Evolutionary conservation across 2,888 invertebrate species (phyloP), one percentile per base, ranked within the genome.

Genomic region (Acanthosoma haemorrhoidale): DNA sequence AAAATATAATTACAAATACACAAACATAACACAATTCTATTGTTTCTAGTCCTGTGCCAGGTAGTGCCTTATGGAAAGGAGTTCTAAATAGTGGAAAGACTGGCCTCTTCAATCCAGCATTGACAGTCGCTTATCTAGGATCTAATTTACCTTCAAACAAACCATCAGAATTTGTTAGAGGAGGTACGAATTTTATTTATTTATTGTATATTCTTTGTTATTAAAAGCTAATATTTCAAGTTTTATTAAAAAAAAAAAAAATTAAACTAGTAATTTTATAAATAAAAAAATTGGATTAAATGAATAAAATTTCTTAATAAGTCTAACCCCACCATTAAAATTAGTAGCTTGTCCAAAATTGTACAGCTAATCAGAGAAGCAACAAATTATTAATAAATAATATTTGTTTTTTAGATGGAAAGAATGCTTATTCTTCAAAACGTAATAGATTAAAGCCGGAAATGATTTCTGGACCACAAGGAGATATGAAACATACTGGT

Each of bases 381-480:
- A n/a, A n/a, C n/a, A n/a, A n/a, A n/a, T n/a, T n/a, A n/a, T n/a
- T n/a, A n/a, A n/a, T n/a, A n/a, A n/a, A n/a, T n/a, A n/a, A n/a
- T n/a, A n/a, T n/a, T n/a, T n/a, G n/a, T 68, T 16, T 70, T 71
- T 8, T 73, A 79, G 88, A 87, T 77, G 85, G 86, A 0, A 86
- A 88, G 76, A 87, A 86, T 72, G 83, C 84, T 0, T 84, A 83
- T 73, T 81, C 82, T 0, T 81, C 81, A 1, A 78, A 80, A 69
- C 77, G 82, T 8, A 77, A 82, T 71, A 79, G 85, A 75, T 83
- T 95, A 69, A 86, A 91, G 71, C 88, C 92, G 8, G 92, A 91
- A 79, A 94, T 96, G 96, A 99, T 98, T 77, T 96, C 96, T 60
- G 89, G 92, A 72, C 98, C 99, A 0, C 96, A 97, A 79, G 96